Base-by-base conservation (phyloP, 2,113 vertebrate species). In the Laticauda laticaudata region DNA sequence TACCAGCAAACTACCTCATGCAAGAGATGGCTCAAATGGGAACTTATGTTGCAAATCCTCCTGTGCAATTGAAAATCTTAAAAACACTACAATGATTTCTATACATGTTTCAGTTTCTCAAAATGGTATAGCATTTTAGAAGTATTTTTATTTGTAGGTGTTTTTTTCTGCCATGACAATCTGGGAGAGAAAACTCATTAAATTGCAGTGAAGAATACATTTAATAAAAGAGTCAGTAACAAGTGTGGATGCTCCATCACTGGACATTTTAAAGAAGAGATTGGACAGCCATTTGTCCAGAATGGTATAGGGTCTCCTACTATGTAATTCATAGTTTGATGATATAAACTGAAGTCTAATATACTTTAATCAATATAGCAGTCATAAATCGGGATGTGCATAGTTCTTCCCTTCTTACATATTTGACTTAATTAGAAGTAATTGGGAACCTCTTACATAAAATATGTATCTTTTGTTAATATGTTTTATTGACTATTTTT, bases 401-500 rank as follows among this genome's bases (percentile, higher is more conserved):
- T 57, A 53, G 55, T 18, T 51, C 43, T 86, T 86, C 24, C 20
- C 39, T 94, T 94, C 12, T 91, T 59, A 23, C 5, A 94, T 24
- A 91, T 96, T 92, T 86, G 0, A 90, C 57, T 87, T 0, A 92
- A 93, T 61, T 90, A 69, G 59, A 95, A 11, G 94, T 90, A 4
- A 3, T 89, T 96, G 93, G 93, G 96, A 96, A 94, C 95, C 91
- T 45, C n/a, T 96, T 95, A 91, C 81, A 93, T 0, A 4, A 88
- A n/a, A 85, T 94, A 89, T 91, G 61, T 90, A 61, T 92, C 55
- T 94, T 96, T 96, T 93, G 95, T 45, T 96, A 96, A 96, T 89
- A 92, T 95, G 94, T 96, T 97, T 43, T 89, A 92, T 94, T 95
- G 92, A 93, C 91, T 94, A 96, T 92, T 94, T 59, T 56, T 94